phyloP scores from a whole-genome alignment of 2,888 invertebrate species.

The Vannuccia rotundouncinata region DNA sequence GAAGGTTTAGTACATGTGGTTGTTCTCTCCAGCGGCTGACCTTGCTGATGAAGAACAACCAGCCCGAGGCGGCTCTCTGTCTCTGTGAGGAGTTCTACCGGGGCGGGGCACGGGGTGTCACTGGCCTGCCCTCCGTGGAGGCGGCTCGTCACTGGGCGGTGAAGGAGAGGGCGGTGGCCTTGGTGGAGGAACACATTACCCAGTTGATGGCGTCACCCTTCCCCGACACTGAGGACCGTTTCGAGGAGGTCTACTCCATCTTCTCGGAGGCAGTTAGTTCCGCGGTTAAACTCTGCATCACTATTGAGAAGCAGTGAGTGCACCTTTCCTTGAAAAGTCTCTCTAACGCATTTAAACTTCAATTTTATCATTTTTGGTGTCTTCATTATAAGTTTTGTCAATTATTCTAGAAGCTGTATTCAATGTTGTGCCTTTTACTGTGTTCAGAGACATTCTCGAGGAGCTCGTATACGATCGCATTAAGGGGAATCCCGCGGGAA shows the following conservation, averaged over 20 bases:
- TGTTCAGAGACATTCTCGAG: background rate
- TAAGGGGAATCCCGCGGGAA: conserved; percentile 2
- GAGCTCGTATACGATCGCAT: background rate
- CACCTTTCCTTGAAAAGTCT: too few relatives aligned
- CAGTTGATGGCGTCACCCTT: background rate
- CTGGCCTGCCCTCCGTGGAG: conserved; percentile 55
- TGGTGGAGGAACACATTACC: background rate
- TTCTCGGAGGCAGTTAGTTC: background rate
- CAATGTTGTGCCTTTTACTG: too few relatives aligned
- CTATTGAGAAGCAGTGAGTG: background rate
- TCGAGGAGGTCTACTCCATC: conserved; percentile 9
- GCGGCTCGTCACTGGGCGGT: conserved; percentile 53
- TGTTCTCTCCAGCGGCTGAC: conserved; percentile 52
- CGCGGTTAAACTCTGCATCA: background rate
- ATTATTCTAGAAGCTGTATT: too few relatives aligned
- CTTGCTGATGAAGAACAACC: conserved; percentile 58
- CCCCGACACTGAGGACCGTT: background rate
- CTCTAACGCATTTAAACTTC: too few relatives aligned
- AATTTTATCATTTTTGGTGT: too few relatives aligned
- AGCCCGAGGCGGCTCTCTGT: conserved; percentile 60
- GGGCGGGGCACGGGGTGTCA: background rate
- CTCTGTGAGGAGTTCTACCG: background rate
- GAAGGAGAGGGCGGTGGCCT: background rate
- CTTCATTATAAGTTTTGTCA: too few relatives aligned
- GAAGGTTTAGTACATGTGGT: too few relatives aligned